Evolutionary conservation across 1,140 invertebrate genomes (phyloP).

Genomic region (Chrysoperla carnea): DNA sequence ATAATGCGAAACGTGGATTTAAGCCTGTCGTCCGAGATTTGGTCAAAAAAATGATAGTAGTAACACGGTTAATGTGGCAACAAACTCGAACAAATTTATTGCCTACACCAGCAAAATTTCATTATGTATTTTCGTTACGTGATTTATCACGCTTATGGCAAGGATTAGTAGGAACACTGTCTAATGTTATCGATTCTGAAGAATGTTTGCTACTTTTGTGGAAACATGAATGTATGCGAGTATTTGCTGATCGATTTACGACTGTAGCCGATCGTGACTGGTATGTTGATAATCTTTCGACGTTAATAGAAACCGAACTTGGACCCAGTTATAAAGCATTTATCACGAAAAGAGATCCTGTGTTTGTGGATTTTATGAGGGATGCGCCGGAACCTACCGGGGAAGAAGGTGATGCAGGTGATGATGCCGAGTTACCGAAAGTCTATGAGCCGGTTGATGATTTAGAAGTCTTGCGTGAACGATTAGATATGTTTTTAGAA

Average conservation of each 20-base stretch:
- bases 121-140: slow-evolving; percentile 89
- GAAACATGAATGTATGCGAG: slow-evolving; percentile 87
- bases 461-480: slow-evolving; percentile 59
- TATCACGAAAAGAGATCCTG: slow-evolving; percentile 45
- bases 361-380: slow-evolving; percentile 89
- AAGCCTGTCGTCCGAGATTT: slow-evolving; percentile 60
- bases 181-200: slow-evolving; percentile 67
- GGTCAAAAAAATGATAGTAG: slow-evolving; percentile 57
- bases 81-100: slow-evolving; percentile 64
- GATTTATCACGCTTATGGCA: slow-evolving; percentile 93
- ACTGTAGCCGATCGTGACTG: slow-evolving; percentile 58
- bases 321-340: slow-evolving; percentile 48
- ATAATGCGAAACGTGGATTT: slow-evolving; percentile 73
- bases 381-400: slow-evolving; percentile 94
- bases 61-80: slow-evolving; percentile 81
- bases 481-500: slow-evolving; percentile 81
- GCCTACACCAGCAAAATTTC: slow-evolving; percentile 92
- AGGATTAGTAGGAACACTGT: slow-evolving; percentile 78
- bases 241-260: slow-evolving; percentile 83
- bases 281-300: slow-evolving; percentile 52
- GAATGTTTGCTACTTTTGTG: slow-evolving; percentile 74
- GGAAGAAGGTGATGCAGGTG: slow-evolving; percentile 89
- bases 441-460: slow-evolving; percentile 87
- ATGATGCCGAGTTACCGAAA: slow-evolving; percentile 87
- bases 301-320: slow-evolving; percentile 43